A percentile compares a stretch with the other conserved stretches of the same genome.
Evolutionary conservation across 2,113 vertebrate species (phyloP).

Genomic region (Ameiurus melas): DNA sequence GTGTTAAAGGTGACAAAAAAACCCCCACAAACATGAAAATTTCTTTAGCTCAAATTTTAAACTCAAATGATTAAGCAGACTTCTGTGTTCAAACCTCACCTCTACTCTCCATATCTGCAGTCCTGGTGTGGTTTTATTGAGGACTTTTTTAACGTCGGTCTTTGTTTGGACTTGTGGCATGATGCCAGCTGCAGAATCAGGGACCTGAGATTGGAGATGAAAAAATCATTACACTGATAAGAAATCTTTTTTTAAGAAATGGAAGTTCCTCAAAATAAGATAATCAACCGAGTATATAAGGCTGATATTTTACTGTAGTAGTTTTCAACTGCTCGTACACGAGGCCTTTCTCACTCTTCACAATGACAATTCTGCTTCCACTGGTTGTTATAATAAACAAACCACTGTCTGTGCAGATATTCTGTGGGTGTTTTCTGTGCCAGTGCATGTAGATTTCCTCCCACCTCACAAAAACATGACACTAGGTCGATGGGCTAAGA

Average conservation of each 20-base stretch:
- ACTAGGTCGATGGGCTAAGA: background rate
- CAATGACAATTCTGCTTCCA: background rate
- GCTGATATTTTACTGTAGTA: background rate
- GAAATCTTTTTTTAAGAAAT: background rate
- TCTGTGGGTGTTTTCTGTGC: background rate
- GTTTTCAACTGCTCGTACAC: background rate
- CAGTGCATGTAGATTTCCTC: background rate
- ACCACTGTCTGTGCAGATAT: background rate
- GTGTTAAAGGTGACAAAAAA: background rate
- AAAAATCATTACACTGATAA: background rate
- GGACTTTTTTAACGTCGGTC: slow-evolving; percentile 69
- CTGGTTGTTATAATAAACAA: background rate
- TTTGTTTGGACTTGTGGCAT: slow-evolving; percentile 79
- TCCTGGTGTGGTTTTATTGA: slow-evolving; percentile 81
- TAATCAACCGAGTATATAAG: background rate
- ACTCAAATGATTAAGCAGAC: slow-evolving; percentile 5
- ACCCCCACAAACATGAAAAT: background rate
- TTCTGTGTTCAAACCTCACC: slow-evolving; percentile 63
- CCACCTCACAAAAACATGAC: background rate
- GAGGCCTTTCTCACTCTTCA: background rate
- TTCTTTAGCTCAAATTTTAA: background rate
- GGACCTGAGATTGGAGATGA: slow-evolving; percentile 17
- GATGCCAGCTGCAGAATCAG: slow-evolving; percentile 50
- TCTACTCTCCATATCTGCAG: slow-evolving; percentile 89
- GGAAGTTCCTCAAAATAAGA: background rate